Evolutionary conservation across 2,113 vertebrate genomes (phyloP).

Genomic region (Canis aureus): DNA sequence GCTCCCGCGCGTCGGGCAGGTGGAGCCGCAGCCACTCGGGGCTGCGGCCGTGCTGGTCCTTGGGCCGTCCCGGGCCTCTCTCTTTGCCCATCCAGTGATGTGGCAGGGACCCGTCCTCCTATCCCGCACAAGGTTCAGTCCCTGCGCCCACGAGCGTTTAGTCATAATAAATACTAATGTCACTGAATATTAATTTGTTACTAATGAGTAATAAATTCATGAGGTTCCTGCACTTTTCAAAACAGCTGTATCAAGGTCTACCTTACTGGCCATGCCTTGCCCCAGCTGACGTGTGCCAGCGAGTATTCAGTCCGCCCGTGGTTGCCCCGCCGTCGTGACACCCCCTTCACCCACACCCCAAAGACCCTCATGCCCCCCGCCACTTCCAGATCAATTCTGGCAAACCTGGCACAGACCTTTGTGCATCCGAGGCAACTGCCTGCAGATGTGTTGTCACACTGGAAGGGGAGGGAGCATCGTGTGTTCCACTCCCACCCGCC

Average conservation of each 20-base stretch:
- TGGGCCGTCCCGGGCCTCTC: not conserved
- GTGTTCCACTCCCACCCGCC: no score
- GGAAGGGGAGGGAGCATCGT: no score
- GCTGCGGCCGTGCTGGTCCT: not conserved
- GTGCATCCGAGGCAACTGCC: not conserved
- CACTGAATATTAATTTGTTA: no score
- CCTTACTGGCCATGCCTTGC: no score
- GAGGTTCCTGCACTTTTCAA: not conserved
- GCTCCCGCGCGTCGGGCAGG: rapidly evolving
- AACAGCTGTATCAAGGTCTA: not conserved
- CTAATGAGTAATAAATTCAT: not conserved
- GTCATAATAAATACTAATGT: no score
- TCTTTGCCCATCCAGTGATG: not conserved
- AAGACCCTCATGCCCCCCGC: not conserved
- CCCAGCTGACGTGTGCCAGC: no score
- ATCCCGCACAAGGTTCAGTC: rapidly evolving
- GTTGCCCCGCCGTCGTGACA: not conserved
- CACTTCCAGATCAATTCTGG: not conserved
- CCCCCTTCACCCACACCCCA: not conserved
- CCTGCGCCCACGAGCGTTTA: not conserved
- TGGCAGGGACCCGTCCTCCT: not conserved
- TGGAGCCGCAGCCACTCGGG: not conserved
- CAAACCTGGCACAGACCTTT: rapidly evolving
- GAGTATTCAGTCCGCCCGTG: not conserved
- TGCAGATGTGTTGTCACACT: no score